Base-by-base conservation (phyloP, 2,113 vertebrate species). In the Centrocercus urophasianus region DNA sequence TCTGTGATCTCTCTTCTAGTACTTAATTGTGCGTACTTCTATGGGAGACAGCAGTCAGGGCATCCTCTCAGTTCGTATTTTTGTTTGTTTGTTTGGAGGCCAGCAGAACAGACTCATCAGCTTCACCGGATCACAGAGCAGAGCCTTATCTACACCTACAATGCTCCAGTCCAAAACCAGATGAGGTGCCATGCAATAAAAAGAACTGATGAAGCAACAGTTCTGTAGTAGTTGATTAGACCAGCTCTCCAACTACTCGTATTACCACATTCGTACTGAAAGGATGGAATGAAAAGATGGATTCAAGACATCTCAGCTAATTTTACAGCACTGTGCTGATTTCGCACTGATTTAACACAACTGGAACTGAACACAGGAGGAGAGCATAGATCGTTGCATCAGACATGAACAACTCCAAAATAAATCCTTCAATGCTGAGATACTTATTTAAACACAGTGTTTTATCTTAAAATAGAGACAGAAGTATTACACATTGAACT, bases 401-500 rank as follows among this genome's bases (percentile, higher is more conserved):
- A 36, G 6, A 30, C 3, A 4, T 24, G 10, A 88, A 17, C 32
- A 36, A 4, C 7, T n/a, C 2, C 21, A 43, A 40, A 92, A 61
- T 3, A 27, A 67, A 56, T 56, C 9, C n/a, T 63, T 45, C 24
- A 3, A 14, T 71, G 5, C 16, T 60, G 8, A 6, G 52, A 67
- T 54, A 10, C 1, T 17, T n/a, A 86, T 63, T 66, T 43, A 59
- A 45, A 34, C 8, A 59, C 11, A 59, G 66, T 32, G 8, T 2
- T 7, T 77, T 11, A 50, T 36, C 36, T 65, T 71, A 32, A 69
- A 79, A 42, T 1, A 8, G 3, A 54, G 8, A 6, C 9, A 32
- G 6, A 32, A 52, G 4, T 4, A 7, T 71, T n/a, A 8, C 20
- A 36, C 0, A 0, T 27, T 16, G 54, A 75, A 4, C 1, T 13